Conservation (phyloP, 92 coral and sea anemone genomes). For the Plumapathes pennacea region DNA sequence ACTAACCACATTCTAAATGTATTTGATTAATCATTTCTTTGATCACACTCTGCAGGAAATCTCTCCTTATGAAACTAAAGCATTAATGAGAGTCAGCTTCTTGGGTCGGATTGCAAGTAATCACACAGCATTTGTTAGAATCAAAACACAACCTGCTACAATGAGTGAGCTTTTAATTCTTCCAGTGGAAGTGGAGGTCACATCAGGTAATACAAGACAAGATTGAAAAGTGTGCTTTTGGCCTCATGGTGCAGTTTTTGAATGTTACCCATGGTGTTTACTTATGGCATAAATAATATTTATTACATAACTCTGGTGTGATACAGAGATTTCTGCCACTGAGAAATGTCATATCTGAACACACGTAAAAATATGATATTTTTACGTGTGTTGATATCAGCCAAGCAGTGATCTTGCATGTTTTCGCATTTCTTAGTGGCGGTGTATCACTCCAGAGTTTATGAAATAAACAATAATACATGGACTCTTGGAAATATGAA, state of each 20-base stretch:
- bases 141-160: conserved; percentile 82
- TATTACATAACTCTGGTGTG: too few relatives aligned
- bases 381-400: too few relatives aligned
- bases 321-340: too few relatives aligned
- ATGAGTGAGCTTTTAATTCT: conserved; percentile 79
- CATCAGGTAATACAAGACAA: conserved; percentile 72
- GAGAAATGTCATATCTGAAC: too few relatives aligned
- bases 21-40: neutral
- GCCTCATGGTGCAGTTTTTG: too few relatives aligned
- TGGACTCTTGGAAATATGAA: neutral
- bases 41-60: conserved; percentile 59
- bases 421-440: too few relatives aligned
- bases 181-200: conserved; percentile 97
- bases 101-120: conserved; percentile 80
- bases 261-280: too few relatives aligned
- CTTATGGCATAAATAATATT: too few relatives aligned
- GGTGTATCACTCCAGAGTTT: neutral
- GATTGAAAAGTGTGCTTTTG: too few relatives aligned
- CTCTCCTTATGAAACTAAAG: conserved; percentile 95
- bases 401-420: too few relatives aligned
- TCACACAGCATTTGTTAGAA: conserved; percentile 94
- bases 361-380: too few relatives aligned
- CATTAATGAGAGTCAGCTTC: conserved; percentile 91
- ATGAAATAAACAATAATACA: neutral
- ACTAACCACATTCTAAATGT: too few relatives aligned